Conservation (phyloP, 2,797 vertebrate genomes). For the Pachyuromys duprasi region DNA sequence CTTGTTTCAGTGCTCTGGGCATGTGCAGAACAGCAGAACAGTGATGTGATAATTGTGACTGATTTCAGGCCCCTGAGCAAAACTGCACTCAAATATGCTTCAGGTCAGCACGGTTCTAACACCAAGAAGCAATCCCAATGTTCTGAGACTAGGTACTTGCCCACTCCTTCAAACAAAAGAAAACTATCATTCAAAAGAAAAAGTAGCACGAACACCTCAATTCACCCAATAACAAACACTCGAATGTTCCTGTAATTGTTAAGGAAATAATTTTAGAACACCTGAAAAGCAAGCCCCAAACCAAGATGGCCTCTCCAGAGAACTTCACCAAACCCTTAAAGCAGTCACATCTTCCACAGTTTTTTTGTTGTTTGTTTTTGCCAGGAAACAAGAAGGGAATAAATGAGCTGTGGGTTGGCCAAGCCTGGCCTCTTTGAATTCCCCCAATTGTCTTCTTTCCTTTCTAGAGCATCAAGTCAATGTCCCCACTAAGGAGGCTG, state of each 20-base stretch:
- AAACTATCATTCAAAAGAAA: background rate
- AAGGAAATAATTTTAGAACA: constrained; percentile 6
- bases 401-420: background rate
- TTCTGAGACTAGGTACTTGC: background rate
- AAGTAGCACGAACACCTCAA: background rate
- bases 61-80: background rate
- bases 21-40: too few relatives aligned
- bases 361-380: too few relatives aligned
- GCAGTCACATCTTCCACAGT: background rate
- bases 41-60: too few relatives aligned
- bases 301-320: background rate
- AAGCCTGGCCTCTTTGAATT: background rate
- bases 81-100: background rate
- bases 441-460: background rate
- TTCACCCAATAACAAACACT: background rate
- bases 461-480: background rate
- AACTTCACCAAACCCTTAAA: background rate
- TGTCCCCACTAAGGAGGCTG: background rate
- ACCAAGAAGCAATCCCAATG: background rate
- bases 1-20: background rate
- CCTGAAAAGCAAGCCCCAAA: constrained; percentile 2
- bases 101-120: too few relatives aligned
- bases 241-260: background rate
- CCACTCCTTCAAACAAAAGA: background rate
- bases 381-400: background rate